Evolutionary conservation across 2,113 vertebrate species (phyloP), one percentile per base, ranked within the genome.

Genomic region (Tetrax tetrax): DNA sequence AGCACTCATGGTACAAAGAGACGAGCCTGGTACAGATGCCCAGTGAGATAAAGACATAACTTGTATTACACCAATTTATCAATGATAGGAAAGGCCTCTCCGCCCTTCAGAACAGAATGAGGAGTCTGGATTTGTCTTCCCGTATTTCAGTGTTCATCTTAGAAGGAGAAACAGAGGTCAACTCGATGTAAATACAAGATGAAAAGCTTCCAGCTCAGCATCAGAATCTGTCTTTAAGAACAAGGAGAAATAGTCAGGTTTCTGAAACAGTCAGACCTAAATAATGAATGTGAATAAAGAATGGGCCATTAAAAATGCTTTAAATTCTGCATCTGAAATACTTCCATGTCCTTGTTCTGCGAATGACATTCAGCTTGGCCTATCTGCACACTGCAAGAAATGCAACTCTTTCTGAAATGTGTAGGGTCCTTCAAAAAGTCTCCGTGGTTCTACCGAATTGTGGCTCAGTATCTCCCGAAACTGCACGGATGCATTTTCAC

Each of bases 221-320:
- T 70, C 51, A 48, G 56, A 41, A 33, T 48, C 53, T 79, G 60
- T 66, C 95, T 90, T 70, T 27, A 71, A 80, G 76, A 74, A 92
- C 69, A 77, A 84, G 57, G 64, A 93, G 47, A 75, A 94, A 84
- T 22, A 7, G 0, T 47, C 60, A 45, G 65, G 48, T 87, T 93
- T 91, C 74, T 82, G 90, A 93, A 84, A 53, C 43, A 91, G 37
- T 72, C 86, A 91, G 57, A 85, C 12, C 78, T 94, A 75, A 97
- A 95, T 91, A 95, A 95, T 94, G 53, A 79, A 93, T 91, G 84
- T 84, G 84, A 87, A 74, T 79, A 93, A 94, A 94, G 95, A 96
- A 60, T 51, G 53, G 59, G 56, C 60, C 78, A 93, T 91, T 90
- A 91, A 85, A 95, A 94, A 93, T 79, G 70, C 66, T 82, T 89